Evolutionary conservation across 2,888 invertebrate species (phyloP), one percentile per base, ranked within the genome.

Genomic region (Encarsia formosa): DNA sequence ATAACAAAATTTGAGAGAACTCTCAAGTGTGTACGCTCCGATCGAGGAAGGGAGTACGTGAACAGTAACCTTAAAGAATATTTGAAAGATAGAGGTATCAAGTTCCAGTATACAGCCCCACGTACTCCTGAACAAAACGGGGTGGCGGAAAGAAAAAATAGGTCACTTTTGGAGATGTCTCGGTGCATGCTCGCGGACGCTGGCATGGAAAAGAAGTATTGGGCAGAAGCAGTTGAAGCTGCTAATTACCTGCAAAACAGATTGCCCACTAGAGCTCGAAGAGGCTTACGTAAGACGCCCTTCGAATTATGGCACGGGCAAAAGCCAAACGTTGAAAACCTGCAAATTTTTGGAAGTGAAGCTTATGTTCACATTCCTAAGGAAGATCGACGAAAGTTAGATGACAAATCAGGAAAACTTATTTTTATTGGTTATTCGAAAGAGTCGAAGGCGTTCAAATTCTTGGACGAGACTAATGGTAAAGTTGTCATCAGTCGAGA

Each of bases 101-200:
- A 45, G 18, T 20, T 42, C 15, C 56, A 62, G 20, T 58, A 54
- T 31, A 57, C 59, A 4, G 55, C 49, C 1, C 20, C 58, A n/a
- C 58, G 60, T 41, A 53, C 32, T 24, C 41, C 50, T 1, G 53
- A 32, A 50, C 63, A 63, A 38, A 65, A 64, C 31, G 61, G 62
- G 6, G 51, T 59, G 1, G 59, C 63, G 1, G 61, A 62, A 39
- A 39, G 61, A 15, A 62, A 63, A 24, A 65, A 63, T 24, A 45
- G 62, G 32, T 52, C 55, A n/a, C 32, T 63, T 1, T 23, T 61
- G 5, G 63, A 64, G 35, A 59, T 56, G 37, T 48, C 59, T n/a
- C 50, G 61, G 44, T 60, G 59, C 11, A 57, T 64, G 57, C 22
- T 64, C 8, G 37, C 60, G 6, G 61, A 64, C 24, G 57, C 62